These are phyloP conservation scores for Mythimna pallens DNA, from an alignment of 2,888 invertebrate genomes.

Conservation along the genomic window DNA sequence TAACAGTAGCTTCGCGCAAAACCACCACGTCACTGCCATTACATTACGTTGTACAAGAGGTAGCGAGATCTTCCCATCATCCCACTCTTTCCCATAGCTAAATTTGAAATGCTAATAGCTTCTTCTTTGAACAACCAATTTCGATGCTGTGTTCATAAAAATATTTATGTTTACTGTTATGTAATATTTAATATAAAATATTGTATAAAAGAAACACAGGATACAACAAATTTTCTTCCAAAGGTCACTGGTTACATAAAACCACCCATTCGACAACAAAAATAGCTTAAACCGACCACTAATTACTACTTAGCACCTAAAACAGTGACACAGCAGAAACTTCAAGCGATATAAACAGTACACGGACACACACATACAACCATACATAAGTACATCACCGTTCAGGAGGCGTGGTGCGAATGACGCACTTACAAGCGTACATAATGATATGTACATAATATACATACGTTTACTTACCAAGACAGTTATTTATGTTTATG, in stretches of 20 bases:
- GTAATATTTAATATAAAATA: too few species aligned
- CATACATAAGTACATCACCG: neutral
- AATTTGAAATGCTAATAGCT: too few species aligned
- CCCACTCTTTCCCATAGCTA: too few species aligned
- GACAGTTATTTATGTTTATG: slow-evolving; percentile 36
- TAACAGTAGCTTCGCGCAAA: slow-evolving; percentile 4
- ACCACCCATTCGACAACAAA: neutral
- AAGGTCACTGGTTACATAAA: neutral
- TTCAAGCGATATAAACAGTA: slow-evolving; percentile 7
- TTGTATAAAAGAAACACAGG: too few species aligned
- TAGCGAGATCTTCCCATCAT: too few species aligned
- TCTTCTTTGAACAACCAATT: too few species aligned
- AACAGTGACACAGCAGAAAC: slow-evolving; percentile 40
- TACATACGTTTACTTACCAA: slow-evolving; percentile 23
- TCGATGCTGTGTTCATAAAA: too few species aligned
- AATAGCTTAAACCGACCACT: neutral
- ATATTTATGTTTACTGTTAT: too few species aligned
- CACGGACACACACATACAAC: neutral
- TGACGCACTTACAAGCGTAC: slow-evolving; percentile 49
- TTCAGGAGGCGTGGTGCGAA: slow-evolving; percentile 51
- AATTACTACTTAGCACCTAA: slow-evolving; percentile 19
- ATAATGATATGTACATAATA: slow-evolving; percentile 21
- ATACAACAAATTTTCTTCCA: neutral
- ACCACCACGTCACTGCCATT: too few species aligned
- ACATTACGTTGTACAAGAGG: too few species aligned